Conservation (phyloP, 2,113 vertebrate genomes). For the Archilochus colubris region DNA sequence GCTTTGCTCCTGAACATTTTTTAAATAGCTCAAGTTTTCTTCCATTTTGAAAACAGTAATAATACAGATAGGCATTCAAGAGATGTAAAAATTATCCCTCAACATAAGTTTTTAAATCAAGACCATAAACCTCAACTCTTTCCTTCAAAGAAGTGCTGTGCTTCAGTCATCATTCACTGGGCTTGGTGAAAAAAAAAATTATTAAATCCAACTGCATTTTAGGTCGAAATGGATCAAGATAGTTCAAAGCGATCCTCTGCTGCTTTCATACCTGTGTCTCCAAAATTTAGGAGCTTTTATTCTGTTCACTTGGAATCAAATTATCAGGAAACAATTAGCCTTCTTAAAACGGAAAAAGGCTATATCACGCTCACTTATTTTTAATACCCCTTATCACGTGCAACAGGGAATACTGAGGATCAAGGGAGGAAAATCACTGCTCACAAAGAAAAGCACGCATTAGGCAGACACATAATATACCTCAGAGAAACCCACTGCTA, state of each 20-base stretch:
- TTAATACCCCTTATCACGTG: slow-evolving; percentile 36
- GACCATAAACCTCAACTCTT: neutral
- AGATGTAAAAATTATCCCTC: neutral
- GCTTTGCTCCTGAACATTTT: neutral
- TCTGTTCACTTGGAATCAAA: slow-evolving; percentile 16
- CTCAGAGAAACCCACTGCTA: neutral
- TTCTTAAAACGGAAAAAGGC: slow-evolving; percentile 23
- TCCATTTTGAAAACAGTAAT: neutral
- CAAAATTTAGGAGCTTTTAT: neutral
- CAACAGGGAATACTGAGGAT: neutral
- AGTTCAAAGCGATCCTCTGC: neutral
- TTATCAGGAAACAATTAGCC: slow-evolving; percentile 25
- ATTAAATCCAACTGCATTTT: neutral
- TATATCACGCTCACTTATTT: slow-evolving; percentile 1
- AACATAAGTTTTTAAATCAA: neutral
- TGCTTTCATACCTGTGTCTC: neutral
- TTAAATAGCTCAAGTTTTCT: neutral
- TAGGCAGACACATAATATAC: neutral
- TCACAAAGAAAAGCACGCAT: neutral
- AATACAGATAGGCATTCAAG: neutral
- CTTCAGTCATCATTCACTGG: neutral
- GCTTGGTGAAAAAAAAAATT: neutral
- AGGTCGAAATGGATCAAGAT: neutral
- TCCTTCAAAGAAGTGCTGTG: neutral
- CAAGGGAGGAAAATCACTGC: neutral